These are phyloP conservation scores for Corapipo altera DNA, from an alignment of 2,113 vertebrate species.

Conservation along the genomic window DNA sequence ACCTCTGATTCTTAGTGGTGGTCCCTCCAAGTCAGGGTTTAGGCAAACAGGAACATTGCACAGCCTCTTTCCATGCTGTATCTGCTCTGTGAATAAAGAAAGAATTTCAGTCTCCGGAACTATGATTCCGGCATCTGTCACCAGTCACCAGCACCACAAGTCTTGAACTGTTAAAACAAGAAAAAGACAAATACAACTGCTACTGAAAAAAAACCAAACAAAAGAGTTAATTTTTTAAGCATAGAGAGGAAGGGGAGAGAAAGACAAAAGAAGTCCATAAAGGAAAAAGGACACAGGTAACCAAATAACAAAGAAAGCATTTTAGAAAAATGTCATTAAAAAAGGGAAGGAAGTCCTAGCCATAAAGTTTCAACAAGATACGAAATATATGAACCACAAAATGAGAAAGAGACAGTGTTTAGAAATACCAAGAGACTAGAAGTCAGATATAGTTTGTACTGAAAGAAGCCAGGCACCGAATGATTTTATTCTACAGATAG, in stretches of 20 bases:
- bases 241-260: not conserved
- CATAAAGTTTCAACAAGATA: not conserved
- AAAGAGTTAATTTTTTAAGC: not conserved
- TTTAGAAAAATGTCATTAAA: not conserved
- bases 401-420: not conserved
- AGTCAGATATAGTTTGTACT: not conserved
- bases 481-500: not conserved
- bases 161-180: not conserved
- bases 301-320: not conserved
- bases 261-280: not conserved
- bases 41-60: slow-evolving; percentile 76
- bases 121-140: not conserved
- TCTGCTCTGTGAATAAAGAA: slow-evolving; percentile 80
- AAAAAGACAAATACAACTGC: not conserved
- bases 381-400: not conserved
- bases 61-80: slow-evolving; percentile 78
- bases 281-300: not conserved
- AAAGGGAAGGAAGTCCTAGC: slow-evolving; percentile 23
- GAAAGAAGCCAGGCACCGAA: slow-evolving; percentile 6
- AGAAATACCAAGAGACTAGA: not conserved
- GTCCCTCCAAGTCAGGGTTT: slow-evolving; percentile 79
- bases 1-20: slow-evolving; percentile 79
- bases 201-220: not conserved
- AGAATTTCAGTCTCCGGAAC: slow-evolving; percentile 57
- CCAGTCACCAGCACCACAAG: not conserved